These are phyloP conservation scores for Sebastes baramenuke DNA, from an alignment of 2,797 vertebrate genomes.

Conservation along the genomic window DNA sequence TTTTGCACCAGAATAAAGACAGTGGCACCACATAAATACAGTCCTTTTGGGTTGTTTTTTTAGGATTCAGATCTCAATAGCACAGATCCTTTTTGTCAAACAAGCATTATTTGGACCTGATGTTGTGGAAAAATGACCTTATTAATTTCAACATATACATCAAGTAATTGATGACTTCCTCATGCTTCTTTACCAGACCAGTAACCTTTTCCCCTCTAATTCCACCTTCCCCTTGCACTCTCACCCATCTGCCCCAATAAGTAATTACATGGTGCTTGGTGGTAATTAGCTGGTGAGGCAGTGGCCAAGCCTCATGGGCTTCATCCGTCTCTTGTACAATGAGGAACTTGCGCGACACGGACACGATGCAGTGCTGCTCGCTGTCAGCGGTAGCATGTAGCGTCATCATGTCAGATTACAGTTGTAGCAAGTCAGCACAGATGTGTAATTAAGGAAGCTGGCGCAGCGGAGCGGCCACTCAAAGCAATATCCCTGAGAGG, in stretches of 20 bases:
- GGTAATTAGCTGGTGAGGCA: slow-evolving; percentile 58
- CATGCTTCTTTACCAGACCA: neutral
- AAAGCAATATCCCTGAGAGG: slow-evolving; percentile 72
- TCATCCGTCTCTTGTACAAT: slow-evolving; percentile 27
- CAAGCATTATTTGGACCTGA: neutral
- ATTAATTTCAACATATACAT: neutral
- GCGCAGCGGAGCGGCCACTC: slow-evolving; percentile 60
- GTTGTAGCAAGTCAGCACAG: slow-evolving; percentile 70
- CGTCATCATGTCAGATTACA: slow-evolving; percentile 73
- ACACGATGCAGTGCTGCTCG: neutral
- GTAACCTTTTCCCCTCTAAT: slow-evolving; percentile 29
- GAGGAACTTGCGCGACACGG: slow-evolving; percentile 15
- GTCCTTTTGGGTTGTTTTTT: neutral
- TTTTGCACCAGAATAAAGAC: slow-evolving; percentile 39
- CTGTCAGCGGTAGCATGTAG: slow-evolving; percentile 59
- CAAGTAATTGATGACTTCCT: neutral
- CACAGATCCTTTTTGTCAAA: neutral
- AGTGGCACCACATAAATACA: neutral
- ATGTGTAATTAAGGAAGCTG: slow-evolving; percentile 76
- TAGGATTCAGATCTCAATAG: neutral
- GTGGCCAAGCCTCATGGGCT: slow-evolving; percentile 29
- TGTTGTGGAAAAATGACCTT: neutral
- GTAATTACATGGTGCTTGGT: slow-evolving; percentile 55
- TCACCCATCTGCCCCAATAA: slow-evolving; percentile 35
- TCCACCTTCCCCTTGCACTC: slow-evolving; percentile 6